Conservation (phyloP, 2,888 invertebrate species). For the Iphiclides podalirius region DNA sequence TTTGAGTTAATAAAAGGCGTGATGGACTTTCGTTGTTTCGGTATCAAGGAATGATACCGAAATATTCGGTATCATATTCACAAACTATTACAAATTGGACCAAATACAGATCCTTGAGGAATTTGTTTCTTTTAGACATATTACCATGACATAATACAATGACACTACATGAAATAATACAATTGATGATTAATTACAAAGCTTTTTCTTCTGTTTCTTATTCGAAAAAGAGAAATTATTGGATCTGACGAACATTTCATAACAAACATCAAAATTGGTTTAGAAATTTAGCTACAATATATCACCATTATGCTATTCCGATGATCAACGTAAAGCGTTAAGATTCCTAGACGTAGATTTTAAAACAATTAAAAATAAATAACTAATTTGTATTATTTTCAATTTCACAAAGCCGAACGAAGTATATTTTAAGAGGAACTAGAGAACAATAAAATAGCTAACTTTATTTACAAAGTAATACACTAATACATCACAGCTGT, state of each 20-base stretch:
- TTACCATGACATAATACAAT: not conserved
- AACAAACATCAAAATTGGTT: not conserved
- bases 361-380: conserved; percentile 1
- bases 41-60: not conserved
- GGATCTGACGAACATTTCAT: not conserved
- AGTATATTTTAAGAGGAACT: conserved; percentile 1
- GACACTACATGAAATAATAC: not conserved
- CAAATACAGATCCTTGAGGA: not conserved
- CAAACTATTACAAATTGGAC: not conserved
- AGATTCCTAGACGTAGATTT: not conserved
- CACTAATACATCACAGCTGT: conserved; percentile 15
- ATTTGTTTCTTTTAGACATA: not conserved
- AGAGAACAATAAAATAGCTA: conserved; percentile 5
- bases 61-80: no score
- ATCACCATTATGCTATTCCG: not conserved
- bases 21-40: not conserved
- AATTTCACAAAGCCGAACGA: conserved; percentile 1
- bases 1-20: not conserved
- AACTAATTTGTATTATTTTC: not conserved
- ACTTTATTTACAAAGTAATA: conserved; percentile 16
- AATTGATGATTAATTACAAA: not conserved
- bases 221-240: no score
- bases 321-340: not conserved
- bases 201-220: not conserved
- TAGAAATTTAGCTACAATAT: not conserved